These are phyloP conservation scores for Leptinotarsa undecemlineata DNA, from an alignment of 1,140 invertebrate species.

Conservation along the genomic window DNA sequence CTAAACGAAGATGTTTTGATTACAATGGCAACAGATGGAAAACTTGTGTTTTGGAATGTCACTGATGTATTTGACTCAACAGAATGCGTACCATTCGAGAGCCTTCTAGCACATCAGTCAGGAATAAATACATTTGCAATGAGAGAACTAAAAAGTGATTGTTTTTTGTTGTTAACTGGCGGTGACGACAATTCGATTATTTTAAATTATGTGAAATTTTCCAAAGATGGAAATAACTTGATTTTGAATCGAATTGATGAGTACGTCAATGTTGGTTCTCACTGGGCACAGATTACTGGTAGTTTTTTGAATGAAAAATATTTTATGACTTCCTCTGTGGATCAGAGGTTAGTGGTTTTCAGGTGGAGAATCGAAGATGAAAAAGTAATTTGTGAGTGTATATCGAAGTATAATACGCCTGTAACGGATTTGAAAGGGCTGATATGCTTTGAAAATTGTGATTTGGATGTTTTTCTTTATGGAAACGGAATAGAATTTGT, in stretches of 20 bases:
- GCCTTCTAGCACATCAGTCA: conserved; percentile 65
- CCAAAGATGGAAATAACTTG: not conserved
- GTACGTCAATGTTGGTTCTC: conserved; percentile 45
- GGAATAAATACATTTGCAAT: conserved; percentile 70
- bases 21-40: conserved; percentile 69
- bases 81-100: conserved; percentile 51
- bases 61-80: conserved; percentile 39
- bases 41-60: conserved; percentile 67
- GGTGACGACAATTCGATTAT: conserved; percentile 73
- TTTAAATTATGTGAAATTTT: conserved; percentile 48
- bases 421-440: conserved; percentile 68
- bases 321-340: conserved; percentile 63
- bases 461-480: conserved; percentile 40
- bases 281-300: conserved; percentile 71
- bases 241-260: conserved; percentile 23
- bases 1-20: conserved; percentile 57
- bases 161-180: conserved; percentile 64
- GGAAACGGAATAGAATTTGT: conserved; percentile 44
- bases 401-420: conserved; percentile 56
- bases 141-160: conserved; percentile 51
- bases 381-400: conserved; percentile 51
- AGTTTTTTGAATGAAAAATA: conserved; percentile 57
- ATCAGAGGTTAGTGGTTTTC: conserved; percentile 64
- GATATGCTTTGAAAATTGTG: conserved; percentile 42
- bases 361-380: conserved; percentile 49